A percentile compares a stretch with the other conserved stretches of the same genome.
These are phyloP conservation scores for Sycobia sp. DNA, from an alignment of 1,140 invertebrate genomes.

Conservation along the genomic window DNA sequence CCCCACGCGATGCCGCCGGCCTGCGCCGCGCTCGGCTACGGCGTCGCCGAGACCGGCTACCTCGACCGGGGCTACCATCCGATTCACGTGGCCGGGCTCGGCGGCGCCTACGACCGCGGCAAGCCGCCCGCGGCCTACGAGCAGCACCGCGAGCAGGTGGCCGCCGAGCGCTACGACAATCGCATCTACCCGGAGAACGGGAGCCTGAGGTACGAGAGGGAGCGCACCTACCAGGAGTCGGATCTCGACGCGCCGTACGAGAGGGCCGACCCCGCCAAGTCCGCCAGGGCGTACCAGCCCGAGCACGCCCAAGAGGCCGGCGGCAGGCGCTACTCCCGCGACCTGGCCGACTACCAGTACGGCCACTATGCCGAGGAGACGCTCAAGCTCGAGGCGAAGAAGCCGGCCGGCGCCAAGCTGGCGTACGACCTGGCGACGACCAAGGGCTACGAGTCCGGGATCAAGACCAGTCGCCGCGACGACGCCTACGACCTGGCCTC, in stretches of 20 bases:
- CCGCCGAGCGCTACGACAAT: slow-evolving; percentile 51
- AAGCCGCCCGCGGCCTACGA: too few relatives aligned
- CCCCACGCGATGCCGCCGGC: not conserved
- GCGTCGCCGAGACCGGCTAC: slow-evolving; percentile 41
- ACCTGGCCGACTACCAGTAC: slow-evolving; percentile 53
- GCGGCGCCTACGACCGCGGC: slow-evolving; percentile 50
- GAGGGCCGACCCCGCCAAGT: slow-evolving; percentile 45
- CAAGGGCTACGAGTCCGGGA: slow-evolving; percentile 54
- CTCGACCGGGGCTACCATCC: slow-evolving; percentile 38
- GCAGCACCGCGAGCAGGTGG: too few relatives aligned
- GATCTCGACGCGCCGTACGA: slow-evolving; percentile 57
- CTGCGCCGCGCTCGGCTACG: slow-evolving; percentile 32
- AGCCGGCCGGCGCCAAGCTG: slow-evolving; percentile 42
- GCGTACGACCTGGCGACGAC: slow-evolving; percentile 36
- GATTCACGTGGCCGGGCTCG: slow-evolving; percentile 19
- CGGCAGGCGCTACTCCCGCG: slow-evolving; percentile 52
- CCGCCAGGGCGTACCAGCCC: slow-evolving; percentile 42
- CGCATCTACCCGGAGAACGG: slow-evolving; percentile 54
- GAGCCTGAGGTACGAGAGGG: slow-evolving; percentile 48
- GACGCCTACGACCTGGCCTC: slow-evolving; percentile 51
- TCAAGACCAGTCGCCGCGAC: slow-evolving; percentile 51
- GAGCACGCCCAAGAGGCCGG: slow-evolving; percentile 42
- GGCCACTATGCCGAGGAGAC: slow-evolving; percentile 55
- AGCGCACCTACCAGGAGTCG: slow-evolving; percentile 55
- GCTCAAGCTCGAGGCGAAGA: slow-evolving; percentile 55